These are phyloP conservation scores for Lasioglossum marginatum DNA, from an alignment of 2,888 invertebrate genomes.

Conservation along the genomic window DNA sequence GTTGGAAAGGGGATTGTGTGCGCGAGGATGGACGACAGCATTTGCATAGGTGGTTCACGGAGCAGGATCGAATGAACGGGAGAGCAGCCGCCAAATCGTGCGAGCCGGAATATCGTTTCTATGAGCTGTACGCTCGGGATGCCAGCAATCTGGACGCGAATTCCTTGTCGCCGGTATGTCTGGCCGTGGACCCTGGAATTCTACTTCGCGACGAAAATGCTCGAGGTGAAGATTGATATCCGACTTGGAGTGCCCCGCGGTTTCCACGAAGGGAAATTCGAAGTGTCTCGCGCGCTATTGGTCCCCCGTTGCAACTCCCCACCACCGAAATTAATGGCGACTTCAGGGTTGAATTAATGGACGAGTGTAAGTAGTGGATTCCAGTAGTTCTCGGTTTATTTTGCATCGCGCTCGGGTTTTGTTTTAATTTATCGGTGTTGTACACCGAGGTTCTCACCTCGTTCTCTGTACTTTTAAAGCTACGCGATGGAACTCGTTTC, in stretches of 20 bases:
- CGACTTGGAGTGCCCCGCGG: conserved; percentile 15
- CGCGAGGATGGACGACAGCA: background rate
- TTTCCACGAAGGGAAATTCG: conserved; percentile 17
- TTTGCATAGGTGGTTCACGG: conserved; percentile 35
- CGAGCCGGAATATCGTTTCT: conserved; percentile 36
- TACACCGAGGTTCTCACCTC: background rate
- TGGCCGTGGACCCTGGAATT: conserved; percentile 26
- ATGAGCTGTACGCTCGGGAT: conserved; percentile 29
- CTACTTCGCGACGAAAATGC: conserved; percentile 32
- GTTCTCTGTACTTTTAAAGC: background rate
- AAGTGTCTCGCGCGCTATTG: conserved; percentile 16
- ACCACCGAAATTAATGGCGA: background rate
- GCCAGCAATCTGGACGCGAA: conserved; percentile 28
- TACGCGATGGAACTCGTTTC: background rate
- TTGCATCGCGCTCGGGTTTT: background rate
- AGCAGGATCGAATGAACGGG: conserved; percentile 33
- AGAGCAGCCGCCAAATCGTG: conserved; percentile 25
- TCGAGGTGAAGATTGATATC: conserved; percentile 27
- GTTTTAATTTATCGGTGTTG: background rate
- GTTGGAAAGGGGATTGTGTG: background rate
- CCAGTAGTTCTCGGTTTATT: conserved; percentile 8
- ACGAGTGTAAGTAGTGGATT: conserved; percentile 6
- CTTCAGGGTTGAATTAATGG: background rate
- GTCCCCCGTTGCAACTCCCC: background rate
- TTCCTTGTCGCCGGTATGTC: conserved; percentile 30